Base-by-base conservation (phyloP, 1,140 invertebrate genomes). In the Meteorus sp. region DNA sequence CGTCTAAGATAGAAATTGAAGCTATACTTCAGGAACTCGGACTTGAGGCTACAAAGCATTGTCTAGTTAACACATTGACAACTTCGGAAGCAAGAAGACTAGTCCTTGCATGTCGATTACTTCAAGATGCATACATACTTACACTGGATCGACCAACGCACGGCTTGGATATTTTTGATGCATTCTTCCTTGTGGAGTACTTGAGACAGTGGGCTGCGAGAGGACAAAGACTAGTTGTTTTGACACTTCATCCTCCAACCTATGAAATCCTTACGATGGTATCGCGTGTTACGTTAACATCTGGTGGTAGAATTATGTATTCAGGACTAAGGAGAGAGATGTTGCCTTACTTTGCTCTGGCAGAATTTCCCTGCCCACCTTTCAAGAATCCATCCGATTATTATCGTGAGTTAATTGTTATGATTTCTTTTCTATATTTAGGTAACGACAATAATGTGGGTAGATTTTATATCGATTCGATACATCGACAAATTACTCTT, bases 381-480 rank as follows among this genome's bases (percentile, higher is more conserved):
- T 97, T 92, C 72, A 97, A 97, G 77, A 98, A 98, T 76, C 94
- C 95, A 43, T 94, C 93, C 1, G 94, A 97, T 81, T 97, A 97
- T 75, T 97, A 97, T 73, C 82, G 94, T 95, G 80, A 87, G 89
- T 86, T 63, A n/a, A 5, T n/a, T n/a, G n/a, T n/a, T n/a, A n/a
- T n/a, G n/a, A n/a, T n/a, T n/a, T n/a, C n/a, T n/a, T n/a, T n/a
- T n/a, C n/a, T n/a, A n/a, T n/a, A n/a, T n/a, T n/a, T n/a, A n/a
- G n/a, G n/a, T n/a, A n/a, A n/a, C n/a, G n/a, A n/a, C n/a, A n/a
- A n/a, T n/a, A n/a, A n/a, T n/a, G n/a, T n/a, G n/a, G n/a, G n/a
- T n/a, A n/a, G n/a, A n/a, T n/a, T n/a, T n/a, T n/a, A n/a, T n/a
- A n/a, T n/a, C n/a, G n/a, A n/a, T n/a, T n/a, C n/a, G n/a, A n/a